phyloP scores from a whole-genome alignment of 1,140 invertebrate species.

The Berghia stephanieae region DNA sequence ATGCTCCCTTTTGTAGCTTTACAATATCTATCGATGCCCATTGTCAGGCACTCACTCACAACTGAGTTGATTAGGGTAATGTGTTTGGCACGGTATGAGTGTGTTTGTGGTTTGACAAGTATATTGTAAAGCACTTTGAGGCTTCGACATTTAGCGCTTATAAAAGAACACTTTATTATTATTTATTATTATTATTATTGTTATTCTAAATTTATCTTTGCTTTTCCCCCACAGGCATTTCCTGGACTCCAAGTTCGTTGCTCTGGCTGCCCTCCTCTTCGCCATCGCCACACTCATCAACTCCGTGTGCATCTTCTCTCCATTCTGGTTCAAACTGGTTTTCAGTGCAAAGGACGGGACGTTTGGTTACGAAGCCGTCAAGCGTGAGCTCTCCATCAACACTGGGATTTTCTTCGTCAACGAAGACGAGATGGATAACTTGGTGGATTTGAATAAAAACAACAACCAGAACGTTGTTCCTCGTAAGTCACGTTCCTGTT shows the following conservation, averaged over 20 bases:
- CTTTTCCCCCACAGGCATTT: slow-evolving; percentile 14
- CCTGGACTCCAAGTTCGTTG: slow-evolving; percentile 21
- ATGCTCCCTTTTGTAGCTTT: no score
- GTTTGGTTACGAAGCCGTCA: neutral
- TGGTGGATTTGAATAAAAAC: neutral
- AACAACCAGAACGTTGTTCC: slow-evolving; percentile 16
- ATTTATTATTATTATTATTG: no score
- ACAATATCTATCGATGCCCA: no score
- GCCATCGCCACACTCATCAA: neutral
- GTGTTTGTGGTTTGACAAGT: no score
- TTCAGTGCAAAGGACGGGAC: slow-evolving; percentile 6
- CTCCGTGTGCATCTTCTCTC: neutral
- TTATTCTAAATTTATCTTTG: no score
- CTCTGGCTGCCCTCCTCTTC: neutral
- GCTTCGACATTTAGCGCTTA: no score
- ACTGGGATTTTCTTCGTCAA: slow-evolving; percentile 22
- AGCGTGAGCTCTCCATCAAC: slow-evolving; percentile 9
- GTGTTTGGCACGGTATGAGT: no score
- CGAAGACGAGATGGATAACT: slow-evolving; percentile 1
- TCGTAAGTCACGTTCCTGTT: slow-evolving; percentile 7
- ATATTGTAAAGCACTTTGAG: no score
- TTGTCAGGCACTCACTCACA: no score
- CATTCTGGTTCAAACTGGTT: slow-evolving; percentile 21
- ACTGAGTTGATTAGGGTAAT: no score
- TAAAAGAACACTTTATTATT: no score